phyloP scores from a whole-genome alignment of 2,113 vertebrate genomes.

The Vulpes ferrilata region DNA sequence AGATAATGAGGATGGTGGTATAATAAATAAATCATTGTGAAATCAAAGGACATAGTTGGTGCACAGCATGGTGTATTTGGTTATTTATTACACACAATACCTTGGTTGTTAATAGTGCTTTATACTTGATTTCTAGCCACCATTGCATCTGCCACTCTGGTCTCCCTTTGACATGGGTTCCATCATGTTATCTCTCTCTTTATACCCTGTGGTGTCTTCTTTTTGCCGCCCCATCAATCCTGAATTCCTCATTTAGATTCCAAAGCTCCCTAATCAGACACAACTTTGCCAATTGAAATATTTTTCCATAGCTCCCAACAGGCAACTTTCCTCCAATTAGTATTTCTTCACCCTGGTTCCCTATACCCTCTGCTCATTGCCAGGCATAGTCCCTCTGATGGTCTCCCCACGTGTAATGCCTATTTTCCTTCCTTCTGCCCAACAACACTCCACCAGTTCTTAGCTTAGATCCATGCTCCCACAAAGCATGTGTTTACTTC shows the following conservation, averaged over 20 bases:
- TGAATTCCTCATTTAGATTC: neutral
- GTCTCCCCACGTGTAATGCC: neutral
- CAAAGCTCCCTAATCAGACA: neutral
- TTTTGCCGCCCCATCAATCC: neutral
- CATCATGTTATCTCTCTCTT: neutral
- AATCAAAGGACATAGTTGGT: constrained; percentile 65
- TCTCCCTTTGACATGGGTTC: neutral
- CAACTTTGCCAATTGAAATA: neutral
- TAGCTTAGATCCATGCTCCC: neutral
- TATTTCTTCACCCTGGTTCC: neutral
- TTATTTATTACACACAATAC: constrained; percentile 27
- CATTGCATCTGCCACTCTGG: neutral
- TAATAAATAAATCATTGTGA: constrained; percentile 74
- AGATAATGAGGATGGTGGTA: constrained; percentile 65
- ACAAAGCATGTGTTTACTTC: neutral
- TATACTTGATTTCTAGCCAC: neutral
- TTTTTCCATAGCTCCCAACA: neutral
- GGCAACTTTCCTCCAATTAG: neutral
- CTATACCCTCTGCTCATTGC: neutral
- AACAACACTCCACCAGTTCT: neutral
- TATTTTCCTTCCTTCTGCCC: neutral
- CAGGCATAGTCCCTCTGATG: neutral
- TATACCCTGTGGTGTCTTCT: neutral
- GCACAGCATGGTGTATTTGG: neutral
- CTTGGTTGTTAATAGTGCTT: neutral